These are phyloP conservation scores for Oncorhynchus kisutch DNA, from an alignment of 2,113 vertebrate genomes.

Conservation along the genomic window DNA sequence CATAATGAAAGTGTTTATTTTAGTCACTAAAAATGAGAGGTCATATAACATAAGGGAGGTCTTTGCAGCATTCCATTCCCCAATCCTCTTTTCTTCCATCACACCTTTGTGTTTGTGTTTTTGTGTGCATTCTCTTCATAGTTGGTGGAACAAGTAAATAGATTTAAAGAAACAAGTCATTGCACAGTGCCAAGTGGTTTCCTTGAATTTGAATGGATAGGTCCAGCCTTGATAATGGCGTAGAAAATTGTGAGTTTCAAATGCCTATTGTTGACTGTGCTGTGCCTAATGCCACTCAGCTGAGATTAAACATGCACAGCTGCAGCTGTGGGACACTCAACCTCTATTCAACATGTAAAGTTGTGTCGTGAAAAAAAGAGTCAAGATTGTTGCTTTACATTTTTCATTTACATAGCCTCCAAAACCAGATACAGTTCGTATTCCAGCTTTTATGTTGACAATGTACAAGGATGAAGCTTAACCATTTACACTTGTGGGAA, in stretches of 20 bases:
- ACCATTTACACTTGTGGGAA: too few species aligned
- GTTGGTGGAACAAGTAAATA: constrained; percentile 27
- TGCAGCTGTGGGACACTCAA: too few species aligned
- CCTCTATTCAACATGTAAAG: too few species aligned
- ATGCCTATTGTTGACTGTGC: too few species aligned
- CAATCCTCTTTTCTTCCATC: not conserved
- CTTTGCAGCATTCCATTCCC: not conserved
- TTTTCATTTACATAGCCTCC: too few species aligned
- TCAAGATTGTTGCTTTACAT: too few species aligned
- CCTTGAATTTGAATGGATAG: constrained; percentile 27
- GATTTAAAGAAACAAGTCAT: constrained; percentile 8
- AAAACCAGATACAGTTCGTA: too few species aligned
- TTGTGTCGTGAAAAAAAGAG: too few species aligned
- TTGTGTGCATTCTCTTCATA: constrained; percentile 15
- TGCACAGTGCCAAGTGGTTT: not conserved
- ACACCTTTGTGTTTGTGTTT: not conserved
- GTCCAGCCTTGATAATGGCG: constrained; percentile 1
- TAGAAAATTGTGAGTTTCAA: not conserved
- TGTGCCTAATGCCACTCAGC: too few species aligned
- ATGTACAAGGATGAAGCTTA: too few species aligned
- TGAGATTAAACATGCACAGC: too few species aligned
- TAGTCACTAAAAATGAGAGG: not conserved
- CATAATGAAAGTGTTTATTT: constrained; percentile 17
- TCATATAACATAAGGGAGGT: not conserved
- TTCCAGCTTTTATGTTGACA: too few species aligned